phyloP scores from a whole-genome alignment of 2,797 vertebrate species.

The Anguilla megastoma region DNA sequence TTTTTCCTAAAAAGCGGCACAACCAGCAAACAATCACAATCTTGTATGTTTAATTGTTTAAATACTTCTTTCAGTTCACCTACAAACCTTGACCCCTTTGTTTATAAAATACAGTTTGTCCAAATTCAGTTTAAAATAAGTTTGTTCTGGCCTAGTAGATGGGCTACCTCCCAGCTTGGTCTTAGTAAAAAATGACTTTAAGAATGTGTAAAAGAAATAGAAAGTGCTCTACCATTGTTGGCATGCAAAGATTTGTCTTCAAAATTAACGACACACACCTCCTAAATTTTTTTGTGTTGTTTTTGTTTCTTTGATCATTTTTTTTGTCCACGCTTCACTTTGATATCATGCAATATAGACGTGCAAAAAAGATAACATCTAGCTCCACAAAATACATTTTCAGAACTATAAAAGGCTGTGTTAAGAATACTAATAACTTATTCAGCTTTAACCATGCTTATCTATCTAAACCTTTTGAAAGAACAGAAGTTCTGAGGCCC shows the following conservation, averaged over 20 bases:
- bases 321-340: conserved; percentile 76
- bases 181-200: conserved; percentile 55
- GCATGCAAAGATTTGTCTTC: conserved; percentile 75
- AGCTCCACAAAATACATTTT: conserved; percentile 84
- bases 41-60: conserved; percentile 56
- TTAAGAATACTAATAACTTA: conserved; percentile 81
- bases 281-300: conserved; percentile 57
- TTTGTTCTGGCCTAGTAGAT: conserved; percentile 41
- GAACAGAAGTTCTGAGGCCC: conserved; percentile 67
- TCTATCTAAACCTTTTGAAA: conserved; percentile 57
- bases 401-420: conserved; percentile 81
- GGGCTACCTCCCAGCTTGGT: conserved; percentile 51
- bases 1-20: conserved; percentile 52
- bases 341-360: conserved; percentile 83
- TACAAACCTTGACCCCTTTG: conserved; percentile 45
- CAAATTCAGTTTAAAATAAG: conserved; percentile 35
- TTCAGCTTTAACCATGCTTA: conserved; percentile 71
- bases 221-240: conserved; percentile 70
- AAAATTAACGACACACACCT: conserved; percentile 70
- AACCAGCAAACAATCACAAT: conserved; percentile 57
- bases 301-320: conserved; percentile 58
- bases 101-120: conserved; percentile 49
- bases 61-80: conserved; percentile 54
- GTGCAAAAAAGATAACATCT: conserved; percentile 86
- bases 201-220: conserved; percentile 67